Evolutionary conservation across 2,797 vertebrate genomes (phyloP).

Genomic region (Tympanoctomys barrerae): DNA sequence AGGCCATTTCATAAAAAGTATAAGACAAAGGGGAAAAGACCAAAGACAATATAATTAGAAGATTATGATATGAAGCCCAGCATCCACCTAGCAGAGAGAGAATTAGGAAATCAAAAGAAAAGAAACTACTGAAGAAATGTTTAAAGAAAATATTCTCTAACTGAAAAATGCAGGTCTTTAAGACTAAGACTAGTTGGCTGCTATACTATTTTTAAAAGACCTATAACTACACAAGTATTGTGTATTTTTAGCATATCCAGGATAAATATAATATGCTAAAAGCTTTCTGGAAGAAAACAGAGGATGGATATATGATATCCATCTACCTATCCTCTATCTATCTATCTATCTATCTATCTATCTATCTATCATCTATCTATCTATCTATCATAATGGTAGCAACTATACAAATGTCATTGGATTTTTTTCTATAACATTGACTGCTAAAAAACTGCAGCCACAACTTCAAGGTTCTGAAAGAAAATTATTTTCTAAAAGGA

Average conservation of each 20-base stretch:
- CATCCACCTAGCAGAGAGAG: neutral
- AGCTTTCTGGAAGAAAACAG: constrained; percentile 42
- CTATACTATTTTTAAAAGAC: neutral
- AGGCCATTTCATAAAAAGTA: neutral
- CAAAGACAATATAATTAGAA: neutral
- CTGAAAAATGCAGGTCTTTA: neutral
- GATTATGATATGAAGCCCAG: constrained; percentile 6
- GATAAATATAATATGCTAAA: neutral
- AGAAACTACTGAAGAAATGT: constrained; percentile 20
- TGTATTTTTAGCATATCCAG: constrained; percentile 23
- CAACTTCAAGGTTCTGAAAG: constrained; percentile 1
- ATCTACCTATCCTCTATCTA: neutral
- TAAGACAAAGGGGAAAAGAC: neutral
- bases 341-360: neutral
- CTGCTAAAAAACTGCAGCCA: neutral
- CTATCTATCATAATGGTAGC: neutral
- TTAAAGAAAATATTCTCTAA: neutral
- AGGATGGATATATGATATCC: neutral
- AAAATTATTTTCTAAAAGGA: constrained; percentile 43
- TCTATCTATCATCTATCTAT: neutral
- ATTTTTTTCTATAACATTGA: neutral
- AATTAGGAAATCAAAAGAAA: neutral
- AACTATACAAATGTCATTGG: neutral
- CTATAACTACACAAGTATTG: neutral
- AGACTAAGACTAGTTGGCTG: neutral